Base-by-base conservation (phyloP, 2,113 vertebrate species). In the Blennius ocellaris region DNA sequence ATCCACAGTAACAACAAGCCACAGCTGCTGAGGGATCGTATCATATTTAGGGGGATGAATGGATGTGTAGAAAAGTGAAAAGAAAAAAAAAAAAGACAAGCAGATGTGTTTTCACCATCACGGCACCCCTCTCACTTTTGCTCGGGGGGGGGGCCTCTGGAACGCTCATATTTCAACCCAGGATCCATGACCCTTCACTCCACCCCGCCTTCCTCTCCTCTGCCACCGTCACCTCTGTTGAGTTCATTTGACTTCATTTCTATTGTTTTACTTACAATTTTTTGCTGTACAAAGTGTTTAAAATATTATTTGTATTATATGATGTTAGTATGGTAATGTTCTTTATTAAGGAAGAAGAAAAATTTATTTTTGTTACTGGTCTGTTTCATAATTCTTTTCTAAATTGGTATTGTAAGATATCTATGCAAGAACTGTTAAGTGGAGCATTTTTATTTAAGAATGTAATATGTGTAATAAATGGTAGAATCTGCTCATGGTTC, bases 371-470 rank as follows among this genome's bases (percentile, higher is more conserved):
- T 99, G 96, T 98, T 98, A 99, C 97, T 95, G 96, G 96, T 98
- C 97, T 97, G 97, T 98, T 99, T 99, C 96, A 97, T 98, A 99
- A 99, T 98, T 97, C 96, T 99, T 99, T 99, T 99, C 97, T 97
- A 98, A 98, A 98, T 98, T 97, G 96, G 97, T 98, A 98, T 99
- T 98, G 97, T 98, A 98, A 98, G 95, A 97, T 99, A 99, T 98
- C 97, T 99, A 98, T 99, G 97, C 97, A 99, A 99, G 97, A 95
- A 96, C 96, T 96, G 97, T 97, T 97, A 95, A 96, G 97, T 99
- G 97, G 97, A 95, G 96, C 97, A 96, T 97, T 99, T 99, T 98
- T 97, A 98, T 99, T 98, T 99, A 98, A 99, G 97, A 98, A 98
- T 97, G 97, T 99, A 97, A 95, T 97, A 97, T 95, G 97, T 99